These are phyloP conservation scores for Leptodactylus fallax DNA, from an alignment of 2,797 vertebrate genomes.

Conservation along the genomic window DNA sequence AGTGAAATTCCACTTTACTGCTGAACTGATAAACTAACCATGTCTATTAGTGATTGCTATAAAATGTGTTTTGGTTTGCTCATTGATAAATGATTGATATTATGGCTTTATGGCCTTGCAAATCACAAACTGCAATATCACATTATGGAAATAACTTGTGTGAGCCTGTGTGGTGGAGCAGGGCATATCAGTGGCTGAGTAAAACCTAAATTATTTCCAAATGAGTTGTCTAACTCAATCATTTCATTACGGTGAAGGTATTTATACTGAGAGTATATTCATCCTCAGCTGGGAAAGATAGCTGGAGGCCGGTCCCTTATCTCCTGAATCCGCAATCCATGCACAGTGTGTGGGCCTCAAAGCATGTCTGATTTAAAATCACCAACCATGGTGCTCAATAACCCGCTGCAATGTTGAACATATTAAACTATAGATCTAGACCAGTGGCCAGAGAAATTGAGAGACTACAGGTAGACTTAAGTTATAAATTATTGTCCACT, in stretches of 20 bases:
- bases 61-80: constrained; percentile 38
- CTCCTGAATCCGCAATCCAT: constrained; percentile 27
- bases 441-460: constrained; percentile 60
- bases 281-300: constrained; percentile 16
- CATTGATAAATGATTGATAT: constrained; percentile 53
- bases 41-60: constrained; percentile 43
- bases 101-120: constrained; percentile 48
- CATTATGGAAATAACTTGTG: constrained; percentile 47
- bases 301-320: constrained; percentile 35
- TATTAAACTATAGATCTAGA: constrained; percentile 45
- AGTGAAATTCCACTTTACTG: constrained; percentile 37
- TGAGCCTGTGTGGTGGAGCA: constrained; percentile 30
- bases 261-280: constrained; percentile 40
- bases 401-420: constrained; percentile 51
- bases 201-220: constrained; percentile 47
- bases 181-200: constrained; percentile 27
- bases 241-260: constrained; percentile 41
- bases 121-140: constrained; percentile 39
- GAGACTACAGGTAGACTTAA: constrained; percentile 65
- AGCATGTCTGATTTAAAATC: constrained; percentile 65
- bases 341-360: constrained; percentile 36
- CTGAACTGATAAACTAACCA: constrained; percentile 49
- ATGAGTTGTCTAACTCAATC: constrained; percentile 54
- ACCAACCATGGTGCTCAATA: constrained; percentile 64
- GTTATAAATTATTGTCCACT: constrained; percentile 59